Percentiles rank a stretch among this genome's conserved stretches.
phyloP scores from a whole-genome alignment of 2,888 invertebrate species.

The Deilephila elpenor region DNA sequence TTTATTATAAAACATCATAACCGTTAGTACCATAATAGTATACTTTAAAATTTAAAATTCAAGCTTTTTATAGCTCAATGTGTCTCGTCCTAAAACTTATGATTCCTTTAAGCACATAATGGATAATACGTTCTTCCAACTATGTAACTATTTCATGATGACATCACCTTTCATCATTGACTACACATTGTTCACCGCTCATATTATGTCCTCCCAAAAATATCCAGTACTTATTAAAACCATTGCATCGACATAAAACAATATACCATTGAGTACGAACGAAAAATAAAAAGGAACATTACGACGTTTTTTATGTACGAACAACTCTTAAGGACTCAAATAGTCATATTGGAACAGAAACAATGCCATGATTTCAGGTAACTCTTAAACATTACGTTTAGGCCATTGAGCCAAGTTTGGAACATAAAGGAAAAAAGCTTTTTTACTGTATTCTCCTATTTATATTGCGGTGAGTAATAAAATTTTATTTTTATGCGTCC shows the following conservation, averaged over 20 bases:
- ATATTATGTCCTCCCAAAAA: no score
- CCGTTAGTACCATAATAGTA: no score
- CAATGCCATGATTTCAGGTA: slow-evolving; percentile 8
- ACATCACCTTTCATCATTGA: no score
- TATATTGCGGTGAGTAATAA: slow-evolving; percentile 29
- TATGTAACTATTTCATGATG: no score
- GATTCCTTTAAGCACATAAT: no score
- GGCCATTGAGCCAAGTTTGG: slow-evolving; percentile 25
- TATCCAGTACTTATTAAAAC: background rate
- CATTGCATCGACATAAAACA: background rate
- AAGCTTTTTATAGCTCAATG: no score
- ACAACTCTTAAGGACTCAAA: background rate
- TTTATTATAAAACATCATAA: no score
- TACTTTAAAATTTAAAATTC: no score
- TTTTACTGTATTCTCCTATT: slow-evolving; percentile 29
- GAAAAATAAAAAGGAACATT: background rate
- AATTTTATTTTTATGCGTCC: slow-evolving; percentile 34
- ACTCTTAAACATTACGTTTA: slow-evolving; percentile 24
- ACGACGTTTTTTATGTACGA: slow-evolving; percentile 1
- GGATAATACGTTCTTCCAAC: no score
- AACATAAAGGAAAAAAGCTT: slow-evolving; percentile 26
- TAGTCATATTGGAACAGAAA: slow-evolving; percentile 10
- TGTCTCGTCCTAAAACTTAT: no score
- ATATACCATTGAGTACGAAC: background rate
- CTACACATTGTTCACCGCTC: no score